Percentiles rank a stretch among this genome's conserved stretches.
These are phyloP conservation scores for Notiomystis cincta DNA, from an alignment of 2,113 vertebrate species.

Conservation along the genomic window DNA sequence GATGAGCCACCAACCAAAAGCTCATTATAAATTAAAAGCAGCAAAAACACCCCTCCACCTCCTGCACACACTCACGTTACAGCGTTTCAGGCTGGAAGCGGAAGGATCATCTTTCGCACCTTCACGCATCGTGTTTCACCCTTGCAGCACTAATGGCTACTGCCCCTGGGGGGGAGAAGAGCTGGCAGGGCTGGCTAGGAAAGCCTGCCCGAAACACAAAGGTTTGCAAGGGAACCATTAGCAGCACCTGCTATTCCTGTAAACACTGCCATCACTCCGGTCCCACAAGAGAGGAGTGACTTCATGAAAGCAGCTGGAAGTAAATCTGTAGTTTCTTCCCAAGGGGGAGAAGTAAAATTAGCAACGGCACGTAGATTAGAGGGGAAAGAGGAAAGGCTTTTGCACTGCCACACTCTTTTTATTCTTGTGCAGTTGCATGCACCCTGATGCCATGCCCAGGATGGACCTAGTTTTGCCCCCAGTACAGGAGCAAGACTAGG, in stretches of 20 bases:
- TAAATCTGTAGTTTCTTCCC: neutral
- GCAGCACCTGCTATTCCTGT: neutral
- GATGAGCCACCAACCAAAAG: neutral
- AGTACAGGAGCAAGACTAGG: neutral
- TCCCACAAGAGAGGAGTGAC: neutral
- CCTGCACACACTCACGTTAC: neutral
- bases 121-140: neutral
- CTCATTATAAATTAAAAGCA: constrained; percentile 38
- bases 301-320: neutral
- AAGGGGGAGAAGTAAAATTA: neutral
- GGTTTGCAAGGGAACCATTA: neutral
- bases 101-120: constrained; percentile 9
- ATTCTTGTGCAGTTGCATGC: neutral
- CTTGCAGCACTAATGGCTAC: neutral
- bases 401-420: neutral
- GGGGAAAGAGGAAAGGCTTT: neutral
- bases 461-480: neutral
- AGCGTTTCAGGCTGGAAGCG: neutral
- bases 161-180: neutral
- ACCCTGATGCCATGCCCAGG: rapidly evolving
- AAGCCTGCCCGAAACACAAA: neutral
- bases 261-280: neutral
- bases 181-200: neutral
- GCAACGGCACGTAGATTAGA: neutral
- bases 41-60: neutral